Percentiles rank a stretch among this genome's conserved stretches.
Conservation (phyloP, 2,113 vertebrate species). For the Eleginops maclovinus region DNA sequence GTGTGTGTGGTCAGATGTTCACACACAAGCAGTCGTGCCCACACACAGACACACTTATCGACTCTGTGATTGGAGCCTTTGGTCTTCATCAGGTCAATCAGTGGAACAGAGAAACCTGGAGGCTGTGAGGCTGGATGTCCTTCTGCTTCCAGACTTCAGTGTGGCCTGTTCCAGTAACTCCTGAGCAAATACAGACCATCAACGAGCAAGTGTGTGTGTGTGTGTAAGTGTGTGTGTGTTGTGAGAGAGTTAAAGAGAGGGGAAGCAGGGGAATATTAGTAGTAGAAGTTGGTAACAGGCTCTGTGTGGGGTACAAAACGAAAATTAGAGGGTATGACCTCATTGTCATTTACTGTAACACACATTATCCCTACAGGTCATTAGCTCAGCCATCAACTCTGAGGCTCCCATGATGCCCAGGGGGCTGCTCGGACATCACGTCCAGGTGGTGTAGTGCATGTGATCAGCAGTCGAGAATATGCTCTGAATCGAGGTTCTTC, state of each 20-base stretch:
- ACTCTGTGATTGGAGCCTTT: conserved; percentile 71
- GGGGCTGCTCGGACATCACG: conserved; percentile 29
- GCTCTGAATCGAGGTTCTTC: conserved; percentile 32
- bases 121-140: conserved; percentile 69
- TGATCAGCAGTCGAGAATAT: conserved; percentile 12
- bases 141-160: conserved; percentile 68
- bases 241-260: conserved; percentile 59
- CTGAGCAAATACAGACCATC: conserved; percentile 73
- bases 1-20: conserved; percentile 76
- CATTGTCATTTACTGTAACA: conserved; percentile 78
- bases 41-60: conserved; percentile 51
- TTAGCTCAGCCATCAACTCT: conserved; percentile 55
- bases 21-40: conserved; percentile 50
- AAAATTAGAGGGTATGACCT: conserved; percentile 70
- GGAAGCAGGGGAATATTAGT: conserved; percentile 3
- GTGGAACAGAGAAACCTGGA: conserved; percentile 70
- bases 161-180: conserved; percentile 73
- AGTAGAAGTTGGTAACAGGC: conserved; percentile 53
- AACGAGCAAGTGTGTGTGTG: conserved; percentile 35
- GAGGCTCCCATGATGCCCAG: conserved; percentile 30
- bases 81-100: conserved; percentile 79
- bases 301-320: conserved; percentile 73
- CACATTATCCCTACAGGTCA: conserved; percentile 61
- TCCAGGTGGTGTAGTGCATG: conserved; percentile 11
- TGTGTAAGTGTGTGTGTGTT: conserved; percentile 38